Base-by-base conservation (phyloP, 2,113 vertebrate species). In the Speoplatyrhinus poulsoni region DNA sequence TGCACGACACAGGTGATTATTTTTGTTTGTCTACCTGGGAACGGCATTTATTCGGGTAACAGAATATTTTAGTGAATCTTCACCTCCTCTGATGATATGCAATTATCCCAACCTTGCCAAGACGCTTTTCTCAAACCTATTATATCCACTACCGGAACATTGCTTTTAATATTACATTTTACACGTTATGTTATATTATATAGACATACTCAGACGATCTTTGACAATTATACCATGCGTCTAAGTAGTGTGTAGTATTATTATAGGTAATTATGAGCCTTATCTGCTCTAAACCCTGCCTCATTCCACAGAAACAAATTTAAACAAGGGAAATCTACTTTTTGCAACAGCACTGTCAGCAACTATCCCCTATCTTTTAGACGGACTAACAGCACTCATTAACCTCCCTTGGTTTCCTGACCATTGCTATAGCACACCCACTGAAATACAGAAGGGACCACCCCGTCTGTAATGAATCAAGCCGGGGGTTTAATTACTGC, bases 401-500 rank as follows among this genome's bases (percentile, higher is more conserved):
- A 54, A 8, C 6, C 52, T 54, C 12, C 36, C 5, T 41, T 41
- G 36, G 36, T 41, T 54, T 16, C n/a, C 3, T 15, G 52, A n/a
- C n/a, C n/a, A 54, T 54, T 54, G 52, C 7, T 50, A 12, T 13
- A 50, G 9, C 52, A n/a, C 52, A 6, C 1, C 9, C 50, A 70
- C 70, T 46, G 12, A 7, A 57, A 61, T 56, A 72, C 26, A 64
- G n/a, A 46, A 63, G 46, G 1, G 4, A 62, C 70, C 53, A 59
- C 67, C 67, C 49, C 62, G 15, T 7, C 33, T 65, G 46, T 61
- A 48, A 16, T 33, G 33, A 69, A 82, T 84, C 53, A 74, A 33
- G 57, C 67, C 8, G 53, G 46, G 70, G 71, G 82, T 55, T 47
- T 62, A 74, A 46, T 67, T 46, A 65, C 55, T 74, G 73, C 79